A percentile compares a stretch with the other conserved stretches of the same genome.
phyloP scores from a whole-genome alignment of 1,140 invertebrate species.

The Sitophilus oryzae region DNA sequence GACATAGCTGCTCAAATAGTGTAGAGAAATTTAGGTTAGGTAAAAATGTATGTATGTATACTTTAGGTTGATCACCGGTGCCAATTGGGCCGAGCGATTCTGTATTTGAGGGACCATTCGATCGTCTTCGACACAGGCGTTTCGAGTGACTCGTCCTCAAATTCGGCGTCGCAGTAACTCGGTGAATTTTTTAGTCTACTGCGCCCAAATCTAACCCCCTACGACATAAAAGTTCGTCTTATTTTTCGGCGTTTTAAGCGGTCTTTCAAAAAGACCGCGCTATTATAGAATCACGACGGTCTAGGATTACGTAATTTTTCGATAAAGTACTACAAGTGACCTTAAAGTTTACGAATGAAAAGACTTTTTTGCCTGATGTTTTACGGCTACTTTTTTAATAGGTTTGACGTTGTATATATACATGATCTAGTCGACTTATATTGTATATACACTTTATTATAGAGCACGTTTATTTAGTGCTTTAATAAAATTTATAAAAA shows the following conservation, averaged over 20 bases:
- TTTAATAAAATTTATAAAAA: not conserved
- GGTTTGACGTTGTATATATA: constrained; percentile 25
- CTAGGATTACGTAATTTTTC: constrained; percentile 5
- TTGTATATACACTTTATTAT: constrained; percentile 18
- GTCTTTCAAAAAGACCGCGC: no score
- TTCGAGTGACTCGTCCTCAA: not conserved
- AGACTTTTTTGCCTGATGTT: constrained; percentile 24
- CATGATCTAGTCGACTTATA: constrained; percentile 13
- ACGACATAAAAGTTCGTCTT: no score
- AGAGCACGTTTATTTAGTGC: constrained; percentile 1
- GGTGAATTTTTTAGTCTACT: constrained; percentile 13
- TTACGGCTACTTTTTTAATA: constrained; percentile 15
- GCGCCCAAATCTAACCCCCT: constrained; percentile 24
- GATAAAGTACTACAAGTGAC: constrained; percentile 22
- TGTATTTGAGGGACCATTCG: not conserved
- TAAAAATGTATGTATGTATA: constrained; percentile 19
- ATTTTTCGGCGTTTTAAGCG: no score
- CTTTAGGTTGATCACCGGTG: constrained; percentile 29
- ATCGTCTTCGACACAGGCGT: constrained; percentile 15
- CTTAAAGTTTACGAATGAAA: constrained; percentile 24
- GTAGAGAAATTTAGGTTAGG: constrained; percentile 21
- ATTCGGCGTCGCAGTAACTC: constrained; percentile 8
- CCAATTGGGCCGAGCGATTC: constrained; percentile 40
- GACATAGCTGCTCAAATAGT: constrained; percentile 27
- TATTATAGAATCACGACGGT: no score